These are phyloP conservation scores for Denticeps clupeoides DNA, from an alignment of 2,797 vertebrate species.

Conservation along the genomic window DNA sequence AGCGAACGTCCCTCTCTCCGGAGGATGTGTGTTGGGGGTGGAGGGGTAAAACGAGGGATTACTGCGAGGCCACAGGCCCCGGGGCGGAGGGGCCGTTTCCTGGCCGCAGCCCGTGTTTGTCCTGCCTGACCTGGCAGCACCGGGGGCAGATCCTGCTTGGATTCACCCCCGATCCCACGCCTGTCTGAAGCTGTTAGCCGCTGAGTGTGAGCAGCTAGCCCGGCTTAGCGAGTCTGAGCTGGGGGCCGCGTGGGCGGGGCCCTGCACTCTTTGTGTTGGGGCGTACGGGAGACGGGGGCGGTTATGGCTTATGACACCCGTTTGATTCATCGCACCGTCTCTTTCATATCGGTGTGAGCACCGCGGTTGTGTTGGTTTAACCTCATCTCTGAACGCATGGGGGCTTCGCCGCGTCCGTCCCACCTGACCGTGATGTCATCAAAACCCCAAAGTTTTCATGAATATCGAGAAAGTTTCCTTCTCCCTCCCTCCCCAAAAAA, in stretches of 20 bases:
- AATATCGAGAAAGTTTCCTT: too few species aligned
- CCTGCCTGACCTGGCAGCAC: slow-evolving; percentile 94
- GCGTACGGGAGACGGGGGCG: slow-evolving; percentile 27
- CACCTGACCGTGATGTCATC: too few species aligned
- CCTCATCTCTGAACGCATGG: slow-evolving; percentile 22
- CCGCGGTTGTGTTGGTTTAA: slow-evolving; percentile 20
- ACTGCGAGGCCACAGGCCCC: slow-evolving; percentile 79
- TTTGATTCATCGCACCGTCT: slow-evolving; percentile 34
- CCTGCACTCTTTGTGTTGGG: slow-evolving; percentile 34
- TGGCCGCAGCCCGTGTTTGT: slow-evolving; percentile 88
- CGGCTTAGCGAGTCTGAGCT: slow-evolving; percentile 71
- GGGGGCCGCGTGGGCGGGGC: slow-evolving; percentile 39
- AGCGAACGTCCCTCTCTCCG: too few species aligned
- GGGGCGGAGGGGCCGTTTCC: slow-evolving; percentile 68
- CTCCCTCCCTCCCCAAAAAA: not conserved
- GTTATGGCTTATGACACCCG: slow-evolving; percentile 37
- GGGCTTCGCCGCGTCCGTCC: slow-evolving; percentile 4
- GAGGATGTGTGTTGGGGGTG: slow-evolving; percentile 4
- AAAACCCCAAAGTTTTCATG: too few species aligned
- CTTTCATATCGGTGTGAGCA: slow-evolving; percentile 23
- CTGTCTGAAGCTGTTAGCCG: slow-evolving; percentile 94
- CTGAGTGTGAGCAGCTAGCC: slow-evolving; percentile 72
- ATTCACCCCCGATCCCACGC: slow-evolving; percentile 85
- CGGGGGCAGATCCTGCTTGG: slow-evolving; percentile 80
- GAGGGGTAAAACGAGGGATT: slow-evolving; percentile 66